A percentile compares a stretch with the other conserved stretches of the same genome.
These are phyloP conservation scores for Aquatica leii DNA, from an alignment of 2,888 invertebrate species.

Conservation along the genomic window DNA sequence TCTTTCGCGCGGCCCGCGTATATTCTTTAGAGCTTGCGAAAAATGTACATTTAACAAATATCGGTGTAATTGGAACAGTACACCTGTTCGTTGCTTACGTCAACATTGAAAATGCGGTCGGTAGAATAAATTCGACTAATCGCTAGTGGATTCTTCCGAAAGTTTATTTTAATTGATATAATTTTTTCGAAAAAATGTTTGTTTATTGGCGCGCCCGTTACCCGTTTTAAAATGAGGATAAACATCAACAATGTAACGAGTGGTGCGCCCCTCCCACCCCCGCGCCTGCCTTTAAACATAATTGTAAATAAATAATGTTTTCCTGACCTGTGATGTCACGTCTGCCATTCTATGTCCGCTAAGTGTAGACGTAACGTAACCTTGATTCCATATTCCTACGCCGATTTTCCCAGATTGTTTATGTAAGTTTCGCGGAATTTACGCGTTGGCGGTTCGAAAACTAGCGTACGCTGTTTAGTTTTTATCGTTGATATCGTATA, in stretches of 20 bases:
- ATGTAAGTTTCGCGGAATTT: constrained; percentile 13
- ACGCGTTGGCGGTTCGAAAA: not conserved
- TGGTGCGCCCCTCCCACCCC: not conserved
- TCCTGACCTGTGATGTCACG: constrained; percentile 46
- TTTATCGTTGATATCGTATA: not conserved
- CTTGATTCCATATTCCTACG: constrained; percentile 53
- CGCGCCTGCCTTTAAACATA: constrained; percentile 16
- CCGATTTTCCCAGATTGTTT: constrained; percentile 30
- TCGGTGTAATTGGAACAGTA: constrained; percentile 29
- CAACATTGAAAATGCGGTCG: constrained; percentile 35
- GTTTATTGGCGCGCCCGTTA: too few species aligned
- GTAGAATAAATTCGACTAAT: constrained; percentile 29
- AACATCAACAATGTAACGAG: constrained; percentile 2
- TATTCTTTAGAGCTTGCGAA: constrained; percentile 13
- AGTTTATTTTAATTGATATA: not conserved
- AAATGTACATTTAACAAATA: constrained; percentile 24
- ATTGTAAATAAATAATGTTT: constrained; percentile 51
- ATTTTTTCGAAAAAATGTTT: too few species aligned
- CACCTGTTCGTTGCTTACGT: constrained; percentile 32
- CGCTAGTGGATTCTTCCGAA: constrained; percentile 2
- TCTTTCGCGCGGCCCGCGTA: too few species aligned
- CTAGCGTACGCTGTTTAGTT: not conserved
- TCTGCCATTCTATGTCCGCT: constrained; percentile 45
- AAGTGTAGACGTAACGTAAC: constrained; percentile 52
- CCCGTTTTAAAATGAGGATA: constrained; percentile 1